A percentile compares a stretch with the other conserved stretches of the same genome.
Conservation (phyloP, 2,113 vertebrate species). For the Dicentrarchus labrax region DNA sequence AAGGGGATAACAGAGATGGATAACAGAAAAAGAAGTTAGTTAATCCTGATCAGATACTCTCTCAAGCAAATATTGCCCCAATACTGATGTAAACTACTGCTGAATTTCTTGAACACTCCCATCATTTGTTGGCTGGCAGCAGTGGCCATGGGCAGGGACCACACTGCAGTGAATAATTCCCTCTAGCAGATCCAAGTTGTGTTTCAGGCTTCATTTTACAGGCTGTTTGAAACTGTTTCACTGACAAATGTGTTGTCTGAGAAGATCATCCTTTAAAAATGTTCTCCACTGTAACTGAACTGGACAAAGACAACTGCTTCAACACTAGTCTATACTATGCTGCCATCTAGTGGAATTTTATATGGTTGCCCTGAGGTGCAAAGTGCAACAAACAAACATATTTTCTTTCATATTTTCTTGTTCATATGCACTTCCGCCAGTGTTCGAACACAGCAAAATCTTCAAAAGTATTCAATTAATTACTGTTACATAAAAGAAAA, state of each 20-base stretch:
- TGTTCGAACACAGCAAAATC: background rate
- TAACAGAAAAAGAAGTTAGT: background rate
- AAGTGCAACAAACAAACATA: background rate
- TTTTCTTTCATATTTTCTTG: background rate
- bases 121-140: constrained; percentile 28
- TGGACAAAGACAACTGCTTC: background rate
- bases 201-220: background rate
- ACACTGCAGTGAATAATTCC: constrained; percentile 2
- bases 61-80: background rate
- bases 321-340: constrained; percentile 35
- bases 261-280: background rate
- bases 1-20: background rate
- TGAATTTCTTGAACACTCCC: constrained; percentile 35
- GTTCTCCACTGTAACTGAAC: background rate
- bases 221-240: background rate
- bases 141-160: background rate
- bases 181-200: background rate
- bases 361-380: background rate
- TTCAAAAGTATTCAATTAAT: background rate
- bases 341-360: constrained; percentile 71
- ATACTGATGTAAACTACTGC: constrained; percentile 13
- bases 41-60: background rate
- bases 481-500: background rate
- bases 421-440: background rate
- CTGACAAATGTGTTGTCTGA: background rate